A percentile compares a stretch with the other conserved stretches of the same genome.
Conservation (phyloP, 2,888 invertebrate species). For the Dendrolimus houi region DNA sequence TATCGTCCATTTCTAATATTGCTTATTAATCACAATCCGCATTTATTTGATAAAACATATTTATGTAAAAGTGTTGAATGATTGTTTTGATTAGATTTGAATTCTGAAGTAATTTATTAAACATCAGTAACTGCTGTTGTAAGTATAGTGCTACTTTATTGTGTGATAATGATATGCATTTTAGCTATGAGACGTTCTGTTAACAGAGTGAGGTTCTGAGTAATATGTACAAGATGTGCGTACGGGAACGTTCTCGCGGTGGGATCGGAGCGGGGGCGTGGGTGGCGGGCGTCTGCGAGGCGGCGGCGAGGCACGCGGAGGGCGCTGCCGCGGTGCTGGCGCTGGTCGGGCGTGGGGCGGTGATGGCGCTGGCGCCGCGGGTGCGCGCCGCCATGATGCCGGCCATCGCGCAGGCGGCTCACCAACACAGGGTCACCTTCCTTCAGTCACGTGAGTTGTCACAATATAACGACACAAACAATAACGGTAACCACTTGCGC, state of each 20-base stretch:
- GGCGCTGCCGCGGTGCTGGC: slow-evolving; percentile 31
- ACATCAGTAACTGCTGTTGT: no score
- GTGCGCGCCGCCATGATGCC: slow-evolving; percentile 37
- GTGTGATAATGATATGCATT: no score
- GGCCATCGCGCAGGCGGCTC: slow-evolving; percentile 55
- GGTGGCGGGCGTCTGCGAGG: slow-evolving; percentile 29
- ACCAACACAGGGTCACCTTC: slow-evolving; percentile 40
- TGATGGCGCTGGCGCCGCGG: slow-evolving; percentile 22
- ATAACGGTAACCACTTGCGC: no score
- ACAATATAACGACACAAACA: no score
- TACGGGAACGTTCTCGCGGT: slow-evolving; percentile 25
- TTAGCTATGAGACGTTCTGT: no score
- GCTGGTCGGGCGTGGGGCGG: slow-evolving; percentile 16
- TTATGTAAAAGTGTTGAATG: not conserved
- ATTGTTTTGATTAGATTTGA: not conserved
- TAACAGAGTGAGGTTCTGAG: slow-evolving; percentile 42
- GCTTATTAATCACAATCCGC: no score
- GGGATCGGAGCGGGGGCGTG: slow-evolving; percentile 11
- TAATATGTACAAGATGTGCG: slow-evolving; percentile 31
- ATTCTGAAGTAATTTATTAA: no score
- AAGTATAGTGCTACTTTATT: no score
- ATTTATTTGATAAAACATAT: no score
- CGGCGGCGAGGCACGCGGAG: slow-evolving; percentile 19
- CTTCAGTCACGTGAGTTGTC: slow-evolving; percentile 42
- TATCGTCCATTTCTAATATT: no score